Evolutionary conservation across 2,888 invertebrate species (phyloP), one percentile per base, ranked within the genome.

Genomic region (Anorthoa munda): DNA sequence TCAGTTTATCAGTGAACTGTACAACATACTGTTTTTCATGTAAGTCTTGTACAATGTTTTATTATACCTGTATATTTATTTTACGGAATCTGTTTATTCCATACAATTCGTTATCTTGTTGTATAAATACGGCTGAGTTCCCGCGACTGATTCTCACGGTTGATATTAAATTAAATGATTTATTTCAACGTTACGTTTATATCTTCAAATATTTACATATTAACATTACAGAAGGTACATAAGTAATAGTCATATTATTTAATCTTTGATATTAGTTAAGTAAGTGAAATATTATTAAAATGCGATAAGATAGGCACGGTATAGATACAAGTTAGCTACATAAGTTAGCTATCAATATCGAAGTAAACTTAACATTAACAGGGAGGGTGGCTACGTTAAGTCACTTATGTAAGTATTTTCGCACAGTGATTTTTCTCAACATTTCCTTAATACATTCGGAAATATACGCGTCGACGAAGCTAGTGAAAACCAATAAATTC

Each of bases 11-110:
- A 81, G 83, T 77, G 81, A 82, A 81, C 73, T 70, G 61, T 51
- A 81, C 66, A 76, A 73, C 66, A 72, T 74, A 69, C 60, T 39
- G 70, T 72, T 82, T 84, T 85, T 87, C 85, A 86, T 84, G 89
- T 89, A 81, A 88, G 89, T 60, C 39, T 21, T 60, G 45, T 89
- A 84, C 68, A 50, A 66, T 85, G 50, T 82, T 74, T 75, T 72
- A 68, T 60, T 69, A 61, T 58, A 55, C 56, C 17, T 66, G 48
- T 74, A 55, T 77, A 77, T 78, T 77, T 82, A 79, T 81, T 81
- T 73, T 31, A 18, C 60, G 53, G 50, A 70, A 68, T 71, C 53
- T 66, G 68, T 68, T 71, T 75, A 70, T 65, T 75, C 26, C 45
- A 70, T 72, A 64, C 64, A 56, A 53, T 61, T 51, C 13, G 5